phyloP scores from a whole-genome alignment of 2,797 vertebrate genomes.

The Loris lydekkerianus region DNA sequence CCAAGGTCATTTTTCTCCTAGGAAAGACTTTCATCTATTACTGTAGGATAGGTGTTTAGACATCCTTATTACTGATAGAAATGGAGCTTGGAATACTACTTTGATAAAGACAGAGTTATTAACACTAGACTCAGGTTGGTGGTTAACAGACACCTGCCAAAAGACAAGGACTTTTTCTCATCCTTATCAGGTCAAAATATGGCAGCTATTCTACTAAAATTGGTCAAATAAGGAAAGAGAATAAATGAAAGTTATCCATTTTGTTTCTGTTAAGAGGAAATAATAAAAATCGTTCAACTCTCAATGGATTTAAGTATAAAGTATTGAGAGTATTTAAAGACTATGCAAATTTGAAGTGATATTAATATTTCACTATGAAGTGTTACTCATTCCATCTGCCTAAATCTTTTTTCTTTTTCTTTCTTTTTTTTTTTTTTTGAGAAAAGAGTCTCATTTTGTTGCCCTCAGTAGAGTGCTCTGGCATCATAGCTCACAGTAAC shows the following conservation, averaged over 20 bases:
- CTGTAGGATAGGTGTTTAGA: neutral
- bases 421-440: too few species aligned
- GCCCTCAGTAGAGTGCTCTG: too few species aligned
- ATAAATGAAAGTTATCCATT: neutral
- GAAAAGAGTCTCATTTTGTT: too few species aligned
- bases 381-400: neutral
- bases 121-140: neutral
- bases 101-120: neutral
- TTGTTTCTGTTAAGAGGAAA: constrained; percentile 19
- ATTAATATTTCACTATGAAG: neutral
- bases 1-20: neutral
- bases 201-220: neutral
- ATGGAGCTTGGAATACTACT: neutral
- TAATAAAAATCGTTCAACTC: neutral
- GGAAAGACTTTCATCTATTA: neutral
- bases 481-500: too few species aligned
- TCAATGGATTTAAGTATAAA: constrained; percentile 31
- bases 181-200: neutral
- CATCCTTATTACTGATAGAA: neutral
- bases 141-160: neutral
- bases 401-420: neutral
- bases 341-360: neutral
- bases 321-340: neutral
- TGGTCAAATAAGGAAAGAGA: neutral
- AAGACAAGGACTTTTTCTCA: neutral